Evolutionary conservation across 2,113 vertebrate species (phyloP).

Genomic region (Gambusia affinis): DNA sequence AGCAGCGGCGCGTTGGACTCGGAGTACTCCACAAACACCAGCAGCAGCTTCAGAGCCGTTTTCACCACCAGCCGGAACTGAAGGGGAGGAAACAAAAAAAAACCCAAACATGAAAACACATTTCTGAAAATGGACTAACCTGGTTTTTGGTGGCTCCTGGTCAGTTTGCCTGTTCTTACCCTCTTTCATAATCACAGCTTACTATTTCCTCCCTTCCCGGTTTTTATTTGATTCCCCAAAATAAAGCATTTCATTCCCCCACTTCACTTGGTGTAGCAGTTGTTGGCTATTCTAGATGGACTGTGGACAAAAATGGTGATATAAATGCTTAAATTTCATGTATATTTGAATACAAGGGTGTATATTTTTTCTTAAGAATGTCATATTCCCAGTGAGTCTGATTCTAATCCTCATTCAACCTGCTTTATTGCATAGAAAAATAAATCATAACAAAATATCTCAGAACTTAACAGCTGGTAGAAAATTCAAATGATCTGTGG

Average conservation of each 20-base stretch:
- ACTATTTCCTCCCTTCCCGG: neutral
- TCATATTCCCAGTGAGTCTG: no score
- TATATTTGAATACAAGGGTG: no score
- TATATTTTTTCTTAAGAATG: neutral
- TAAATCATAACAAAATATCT: neutral
- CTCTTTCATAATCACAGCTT: neutral
- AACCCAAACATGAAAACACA: neutral
- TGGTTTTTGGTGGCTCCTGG: neutral
- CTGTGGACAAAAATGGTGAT: neutral
- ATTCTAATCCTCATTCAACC: no score
- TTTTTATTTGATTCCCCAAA: neutral
- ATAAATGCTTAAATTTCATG: no score
- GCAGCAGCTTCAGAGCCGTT: constrained; percentile 91
- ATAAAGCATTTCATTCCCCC: neutral
- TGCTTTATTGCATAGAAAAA: neutral
- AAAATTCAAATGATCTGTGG: neutral
- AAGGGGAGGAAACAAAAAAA: constrained; percentile 2
- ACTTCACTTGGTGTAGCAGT: neutral
- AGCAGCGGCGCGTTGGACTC: constrained; percentile 88
- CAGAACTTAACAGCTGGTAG: neutral
- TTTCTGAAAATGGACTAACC: neutral
- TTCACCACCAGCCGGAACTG: constrained; percentile 96
- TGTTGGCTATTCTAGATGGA: neutral
- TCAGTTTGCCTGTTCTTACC: neutral
- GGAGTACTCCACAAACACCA: constrained; percentile 95